Base-by-base conservation (phyloP, 2,113 vertebrate genomes). In the Mugil cephalus region DNA sequence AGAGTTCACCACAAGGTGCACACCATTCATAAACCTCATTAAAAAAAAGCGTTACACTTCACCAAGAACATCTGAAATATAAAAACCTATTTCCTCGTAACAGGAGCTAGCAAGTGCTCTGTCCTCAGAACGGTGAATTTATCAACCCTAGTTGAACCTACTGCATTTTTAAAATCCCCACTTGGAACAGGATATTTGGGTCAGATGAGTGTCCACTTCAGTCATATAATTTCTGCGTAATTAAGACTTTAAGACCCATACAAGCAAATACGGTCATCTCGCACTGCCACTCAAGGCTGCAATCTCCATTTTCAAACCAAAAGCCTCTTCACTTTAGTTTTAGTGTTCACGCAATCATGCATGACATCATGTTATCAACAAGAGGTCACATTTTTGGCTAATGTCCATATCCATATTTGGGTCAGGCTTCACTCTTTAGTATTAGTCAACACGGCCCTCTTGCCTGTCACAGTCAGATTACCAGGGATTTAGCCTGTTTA, bases 401-500 rank as follows among this genome's bases (percentile, higher is more conserved):
- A 79, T 82, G 63, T 36, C 69, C 45, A 67, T 24, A 66, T 77
- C 47, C 68, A 88, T 84, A 90, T 88, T 84, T 84, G 82, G 90
- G 85, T 88, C 87, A 91, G 64, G 51, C 75, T 71, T 86, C 60
- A 78, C 77, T 80, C 58, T 82, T 84, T 42, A 47, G 68, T 74
- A 24, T 69, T 80, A 74, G 59, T 75, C 77, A 84, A 70, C 85
- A 74, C 48, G 70, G 65, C 74, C 52, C 73, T 80, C 52, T 62
- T 63, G 56, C 69, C 83, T 90, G 80, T 87, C 80, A 80, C 54
- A 68, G 70, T 77, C 84, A 81, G 88, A 90, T 91, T 91, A 88
- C 48, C 39, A 60, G 35, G 84, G 87, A 87, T 89, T 90, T 87
- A 86, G 56, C 24, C 58, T 84, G 81, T 82, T 87, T 85, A 80